Evolutionary conservation across 35 echinoderm and acorn worm genomes (phyloP).

Genomic region (Anneissia japonica): DNA sequence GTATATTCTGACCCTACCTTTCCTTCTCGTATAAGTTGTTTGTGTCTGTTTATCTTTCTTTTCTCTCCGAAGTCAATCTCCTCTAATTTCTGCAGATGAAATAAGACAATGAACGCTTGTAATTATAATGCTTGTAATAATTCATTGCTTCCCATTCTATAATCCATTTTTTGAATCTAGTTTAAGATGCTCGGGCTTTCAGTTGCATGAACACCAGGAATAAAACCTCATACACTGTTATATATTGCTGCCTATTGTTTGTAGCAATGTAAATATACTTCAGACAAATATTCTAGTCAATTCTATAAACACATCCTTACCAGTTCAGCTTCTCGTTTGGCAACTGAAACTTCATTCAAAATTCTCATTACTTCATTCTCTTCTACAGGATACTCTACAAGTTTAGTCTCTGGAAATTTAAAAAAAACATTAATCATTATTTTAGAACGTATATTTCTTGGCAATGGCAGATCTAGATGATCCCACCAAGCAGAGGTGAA

Average conservation of each 20-base stretch:
- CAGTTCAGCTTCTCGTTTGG: constrained; percentile 83
- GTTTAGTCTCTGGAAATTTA: constrained; percentile 48
- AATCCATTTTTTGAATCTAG: background rate
- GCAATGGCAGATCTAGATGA: too few species aligned
- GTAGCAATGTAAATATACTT: too few species aligned
- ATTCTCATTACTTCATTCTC: constrained; percentile 87
- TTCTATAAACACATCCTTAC: constrained; percentile 38
- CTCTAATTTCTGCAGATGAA: constrained; percentile 80
- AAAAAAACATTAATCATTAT: constrained; percentile 10
- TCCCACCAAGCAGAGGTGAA: too few species aligned
- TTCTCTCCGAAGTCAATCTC: constrained; percentile 93
- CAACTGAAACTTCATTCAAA: constrained; percentile 94
- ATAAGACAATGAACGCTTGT: background rate
- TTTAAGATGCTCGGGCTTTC: too few species aligned
- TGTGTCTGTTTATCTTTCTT: constrained; percentile 83
- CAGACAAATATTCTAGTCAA: too few species aligned
- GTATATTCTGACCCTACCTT: constrained; percentile 77
- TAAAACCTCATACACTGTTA: too few species aligned
- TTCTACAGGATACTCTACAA: constrained; percentile 81
- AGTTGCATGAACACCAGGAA: too few species aligned
- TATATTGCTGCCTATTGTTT: too few species aligned
- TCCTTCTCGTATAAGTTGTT: constrained; percentile 84
- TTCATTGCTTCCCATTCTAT: background rate
- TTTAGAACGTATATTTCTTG: too few species aligned
- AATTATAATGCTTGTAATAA: background rate